phyloP scores from a whole-genome alignment of 2,888 invertebrate species.

The Teinopalpus imperialis region DNA sequence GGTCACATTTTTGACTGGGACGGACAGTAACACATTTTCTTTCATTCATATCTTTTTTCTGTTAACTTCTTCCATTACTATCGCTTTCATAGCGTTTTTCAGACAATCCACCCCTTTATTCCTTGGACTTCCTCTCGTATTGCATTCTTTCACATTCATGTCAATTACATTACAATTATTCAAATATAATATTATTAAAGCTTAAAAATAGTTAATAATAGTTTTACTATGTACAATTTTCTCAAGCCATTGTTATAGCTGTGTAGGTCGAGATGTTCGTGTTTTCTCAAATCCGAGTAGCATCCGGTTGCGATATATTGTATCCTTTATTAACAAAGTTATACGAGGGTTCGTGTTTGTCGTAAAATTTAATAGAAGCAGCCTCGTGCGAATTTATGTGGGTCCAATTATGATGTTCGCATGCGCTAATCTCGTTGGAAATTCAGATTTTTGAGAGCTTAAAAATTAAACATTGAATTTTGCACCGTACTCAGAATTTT shows the following conservation, averaged over 20 bases:
- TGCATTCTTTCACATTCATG: no score
- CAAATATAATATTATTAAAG: no score
- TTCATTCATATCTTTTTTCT: no score
- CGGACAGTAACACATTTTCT: no score
- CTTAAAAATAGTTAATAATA: neutral
- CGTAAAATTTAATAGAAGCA: slow-evolving; percentile 77
- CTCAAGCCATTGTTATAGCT: slow-evolving; percentile 26
- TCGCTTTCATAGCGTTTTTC: no score
- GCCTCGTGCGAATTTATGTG: slow-evolving; percentile 64
- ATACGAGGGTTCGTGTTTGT: slow-evolving; percentile 67
- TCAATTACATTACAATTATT: no score
- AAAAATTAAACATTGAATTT: slow-evolving; percentile 34
- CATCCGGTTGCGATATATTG: slow-evolving; percentile 63
- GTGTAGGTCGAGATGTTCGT: slow-evolving; percentile 25
- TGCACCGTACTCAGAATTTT: no score
- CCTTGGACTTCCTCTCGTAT: no score
- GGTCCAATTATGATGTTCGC: slow-evolving; percentile 48
- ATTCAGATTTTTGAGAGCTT: slow-evolving; percentile 39
- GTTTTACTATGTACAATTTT: no score
- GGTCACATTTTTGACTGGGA: no score
- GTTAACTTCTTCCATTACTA: no score
- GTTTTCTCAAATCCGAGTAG: slow-evolving; percentile 44
- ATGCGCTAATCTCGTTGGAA: slow-evolving; percentile 49
- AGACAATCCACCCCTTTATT: no score
- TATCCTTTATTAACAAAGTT: slow-evolving; percentile 78